Evolutionary conservation across 2,113 vertebrate genomes (phyloP), one percentile per base, ranked within the genome.

Genomic region (Narcine bancroftii): DNA sequence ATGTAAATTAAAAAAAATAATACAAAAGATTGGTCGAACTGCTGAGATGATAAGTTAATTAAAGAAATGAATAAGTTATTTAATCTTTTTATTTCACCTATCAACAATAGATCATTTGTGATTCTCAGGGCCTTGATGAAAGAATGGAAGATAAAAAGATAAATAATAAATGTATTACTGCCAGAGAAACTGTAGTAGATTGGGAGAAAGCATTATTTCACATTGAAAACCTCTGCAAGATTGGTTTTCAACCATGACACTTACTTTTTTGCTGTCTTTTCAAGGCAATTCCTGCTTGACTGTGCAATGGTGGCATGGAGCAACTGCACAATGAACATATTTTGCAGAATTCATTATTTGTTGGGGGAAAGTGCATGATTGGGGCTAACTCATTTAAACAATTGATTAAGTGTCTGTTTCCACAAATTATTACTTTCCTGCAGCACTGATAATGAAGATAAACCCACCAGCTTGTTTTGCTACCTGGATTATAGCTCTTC

Each of bases 331-430:
- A 85, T 85, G 50, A 85, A n/a, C 21, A 10, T 56, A 24, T 69
- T 69, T 50, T 85, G 50, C 33, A 60, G 29, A 56, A 50, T 85
- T 85, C 50, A 85, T 85, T 85, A 85, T 50, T 85, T 56, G 29
- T 29, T 56, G 33, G 81, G 66, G 79, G 26, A 56, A n/a, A 85
- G 81, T 85, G 81, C 81, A 50, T 50, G 53, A 47, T 50, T 85
- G 50, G n/a, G 81, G 81, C 81, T 87, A 29, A 60, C 81, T 36
- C 50, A 60, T 87, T 87, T 87, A 87, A 87, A 87, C 81, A 60
- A 87, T 33, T 17, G 81, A n/a, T 87, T 87, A 36, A 87, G 53
- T 53, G 60, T 53, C 81, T 53, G 29, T 87, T 60, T 45, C 76
- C 76, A 47, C 76, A 79, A 79, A 79, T 39, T 47, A 79, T 45